Percentiles rank a stretch among this genome's conserved stretches.
phyloP scores from a whole-genome alignment of 2,113 vertebrate genomes.

The Bubo bubo region DNA sequence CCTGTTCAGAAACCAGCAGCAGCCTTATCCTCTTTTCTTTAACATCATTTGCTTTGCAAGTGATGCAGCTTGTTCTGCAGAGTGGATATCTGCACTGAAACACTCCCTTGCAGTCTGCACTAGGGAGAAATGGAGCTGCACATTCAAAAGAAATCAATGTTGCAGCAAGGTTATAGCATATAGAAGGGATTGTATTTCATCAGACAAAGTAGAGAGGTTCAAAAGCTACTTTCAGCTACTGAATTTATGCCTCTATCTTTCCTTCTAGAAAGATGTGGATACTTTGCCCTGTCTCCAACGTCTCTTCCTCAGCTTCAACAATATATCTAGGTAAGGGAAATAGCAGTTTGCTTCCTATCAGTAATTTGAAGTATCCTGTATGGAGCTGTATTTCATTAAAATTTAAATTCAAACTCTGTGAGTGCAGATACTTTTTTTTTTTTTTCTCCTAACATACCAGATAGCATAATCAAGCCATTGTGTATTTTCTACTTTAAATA shows the following conservation, averaged over 20 bases:
- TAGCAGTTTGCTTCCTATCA: conserved; percentile 37
- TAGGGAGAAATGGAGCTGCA: conserved; percentile 75
- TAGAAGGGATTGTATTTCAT: conserved; percentile 31
- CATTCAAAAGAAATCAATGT: conserved; percentile 23
- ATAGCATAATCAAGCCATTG: not conserved
- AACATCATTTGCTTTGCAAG: conserved; percentile 68
- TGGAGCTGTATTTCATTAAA: not conserved
- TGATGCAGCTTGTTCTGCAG: conserved; percentile 78
- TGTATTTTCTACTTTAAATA: not conserved
- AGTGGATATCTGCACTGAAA: conserved; percentile 74
- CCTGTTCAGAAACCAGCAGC: conserved; percentile 46
- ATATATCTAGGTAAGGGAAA: conserved; percentile 91
- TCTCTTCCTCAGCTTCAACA: conserved; percentile 97
- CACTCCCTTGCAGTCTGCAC: conserved; percentile 72
- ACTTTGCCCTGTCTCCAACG: conserved; percentile 90
- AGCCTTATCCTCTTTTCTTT: conserved; percentile 27
- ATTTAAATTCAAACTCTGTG: not conserved
- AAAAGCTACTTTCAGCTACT: conserved; percentile 35
- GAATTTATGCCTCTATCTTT: conserved; percentile 73
- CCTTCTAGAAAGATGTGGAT: conserved; percentile 92
- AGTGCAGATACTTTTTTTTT: not conserved
- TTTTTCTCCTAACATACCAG: not conserved
- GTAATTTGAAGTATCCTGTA: not conserved
- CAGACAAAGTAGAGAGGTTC: conserved; percentile 15
- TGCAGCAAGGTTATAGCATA: conserved; percentile 78